A percentile compares a stretch with the other conserved stretches of the same genome.
Evolutionary conservation across 2,797 vertebrate genomes (phyloP).

Genomic region (Euphonia xanthogaster): DNA sequence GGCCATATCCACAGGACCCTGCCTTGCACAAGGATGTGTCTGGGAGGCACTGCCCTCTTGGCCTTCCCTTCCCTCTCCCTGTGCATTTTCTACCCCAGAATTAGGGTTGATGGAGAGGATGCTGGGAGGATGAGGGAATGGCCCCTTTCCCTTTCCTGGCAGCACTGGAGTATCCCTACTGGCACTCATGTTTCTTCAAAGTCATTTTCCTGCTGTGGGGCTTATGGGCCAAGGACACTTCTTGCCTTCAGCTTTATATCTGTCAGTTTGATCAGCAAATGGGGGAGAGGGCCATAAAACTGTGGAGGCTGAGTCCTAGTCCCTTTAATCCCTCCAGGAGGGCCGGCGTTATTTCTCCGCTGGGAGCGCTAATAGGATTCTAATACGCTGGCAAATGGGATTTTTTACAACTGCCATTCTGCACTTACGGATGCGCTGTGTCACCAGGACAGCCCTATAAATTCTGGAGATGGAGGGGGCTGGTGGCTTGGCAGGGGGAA

Average conservation of each 20-base stretch:
- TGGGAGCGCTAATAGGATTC: constrained; percentile 80
- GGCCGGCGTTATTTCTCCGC: constrained; percentile 70
- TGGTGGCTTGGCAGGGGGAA: neutral
- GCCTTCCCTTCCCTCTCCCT: neutral
- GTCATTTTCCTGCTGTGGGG: constrained; percentile 10
- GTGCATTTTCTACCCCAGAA: neutral
- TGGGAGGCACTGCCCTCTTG: rapidly evolving
- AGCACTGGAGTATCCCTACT: neutral
- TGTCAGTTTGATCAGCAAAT: constrained; percentile 68
- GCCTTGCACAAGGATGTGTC: rapidly evolving
- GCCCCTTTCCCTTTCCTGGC: neutral
- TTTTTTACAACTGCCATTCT: constrained; percentile 82
- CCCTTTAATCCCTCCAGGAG: constrained; percentile 75
- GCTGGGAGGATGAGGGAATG: neutral
- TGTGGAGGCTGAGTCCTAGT: constrained; percentile 49
- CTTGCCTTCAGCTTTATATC: constrained; percentile 72
- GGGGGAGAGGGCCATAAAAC: constrained; percentile 65
- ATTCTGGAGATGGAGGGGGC: constrained; percentile 36
- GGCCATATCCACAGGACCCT: rapidly evolving
- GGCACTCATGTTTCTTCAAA: neutral
- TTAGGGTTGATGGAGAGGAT: neutral
- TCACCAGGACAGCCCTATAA: constrained; percentile 72
- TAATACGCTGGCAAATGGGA: constrained; percentile 80
- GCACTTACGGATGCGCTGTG: constrained; percentile 67
- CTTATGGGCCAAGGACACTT: constrained; percentile 74